Conservation (phyloP, 2,113 vertebrate genomes). For the Eurypyga helias region DNA sequence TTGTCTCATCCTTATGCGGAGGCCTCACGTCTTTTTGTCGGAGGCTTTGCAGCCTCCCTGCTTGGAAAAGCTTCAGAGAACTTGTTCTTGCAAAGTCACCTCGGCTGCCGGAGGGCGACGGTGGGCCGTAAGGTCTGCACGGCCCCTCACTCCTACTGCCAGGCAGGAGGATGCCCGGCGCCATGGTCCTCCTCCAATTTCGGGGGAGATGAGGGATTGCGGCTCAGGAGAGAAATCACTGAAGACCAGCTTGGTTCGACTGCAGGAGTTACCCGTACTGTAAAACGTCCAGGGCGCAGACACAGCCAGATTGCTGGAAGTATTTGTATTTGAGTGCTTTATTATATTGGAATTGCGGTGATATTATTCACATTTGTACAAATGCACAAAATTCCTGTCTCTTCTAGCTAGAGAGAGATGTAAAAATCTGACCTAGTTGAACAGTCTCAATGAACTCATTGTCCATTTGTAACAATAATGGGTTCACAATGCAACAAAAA, state of each 20-base stretch:
- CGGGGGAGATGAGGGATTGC: not conserved
- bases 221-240: not conserved
- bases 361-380: slow-evolving; percentile 99
- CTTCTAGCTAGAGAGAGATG: slow-evolving; percentile 87
- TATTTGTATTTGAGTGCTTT: slow-evolving; percentile 91
- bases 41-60: not conserved
- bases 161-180: not conserved
- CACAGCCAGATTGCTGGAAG: not conserved
- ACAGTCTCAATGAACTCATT: slow-evolving; percentile 88
- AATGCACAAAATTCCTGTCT: slow-evolving; percentile 89
- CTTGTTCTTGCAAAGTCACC: not conserved
- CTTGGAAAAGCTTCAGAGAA: not conserved
- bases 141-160: not conserved
- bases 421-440: slow-evolving; percentile 91
- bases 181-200: rapidly evolving
- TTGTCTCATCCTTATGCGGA: slow-evolving; percentile 16
- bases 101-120: rapidly evolving
- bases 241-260: not conserved
- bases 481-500: slow-evolving; percentile 86
- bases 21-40: not conserved
- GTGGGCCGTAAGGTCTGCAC: not conserved
- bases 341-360: slow-evolving; percentile 97
- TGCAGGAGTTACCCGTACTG: rapidly evolving
- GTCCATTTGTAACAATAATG: slow-evolving; percentile 86
- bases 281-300: not conserved